Evolutionary conservation across 2,113 vertebrate species (phyloP).

Genomic region (Micromys minutus): DNA sequence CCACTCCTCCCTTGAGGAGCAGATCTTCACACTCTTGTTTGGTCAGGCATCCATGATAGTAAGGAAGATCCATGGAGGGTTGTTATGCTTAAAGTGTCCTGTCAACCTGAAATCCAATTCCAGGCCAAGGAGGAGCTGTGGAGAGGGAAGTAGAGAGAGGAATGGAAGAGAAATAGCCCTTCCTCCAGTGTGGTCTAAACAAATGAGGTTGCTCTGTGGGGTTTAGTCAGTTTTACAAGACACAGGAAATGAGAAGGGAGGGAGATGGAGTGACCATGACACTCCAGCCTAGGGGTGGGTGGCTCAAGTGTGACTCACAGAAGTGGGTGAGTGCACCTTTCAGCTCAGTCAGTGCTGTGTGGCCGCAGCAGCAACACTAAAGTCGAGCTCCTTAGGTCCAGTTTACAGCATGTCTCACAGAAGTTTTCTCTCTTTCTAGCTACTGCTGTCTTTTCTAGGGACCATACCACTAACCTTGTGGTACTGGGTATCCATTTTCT

Average conservation of each 20-base stretch:
- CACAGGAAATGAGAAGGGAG: conserved; percentile 68
- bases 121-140: accelerated
- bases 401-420: accelerated
- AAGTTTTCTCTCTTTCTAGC: not conserved
- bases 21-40: conserved; percentile 88
- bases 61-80: conserved; percentile 84
- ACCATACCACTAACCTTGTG: not conserved
- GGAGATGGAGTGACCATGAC: conserved; percentile 51
- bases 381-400: not conserved
- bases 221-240: not conserved
- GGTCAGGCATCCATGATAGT: conserved; percentile 90
- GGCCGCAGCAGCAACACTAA: not conserved
- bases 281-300: not conserved
- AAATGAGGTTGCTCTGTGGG: not conserved
- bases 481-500: too few relatives aligned
- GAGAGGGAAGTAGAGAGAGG: not conserved
- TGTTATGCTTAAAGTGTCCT: not conserved
- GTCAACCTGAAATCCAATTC: not conserved
- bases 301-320: not conserved
- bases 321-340: not conserved
- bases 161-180: not conserved
- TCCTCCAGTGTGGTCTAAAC: not conserved
- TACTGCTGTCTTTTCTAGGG: not conserved
- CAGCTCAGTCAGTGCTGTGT: not conserved
- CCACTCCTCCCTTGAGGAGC: conserved; percentile 83